Evolutionary conservation across 1,140 invertebrate species (phyloP).

Genomic region (Neodiprion lecontei): DNA sequence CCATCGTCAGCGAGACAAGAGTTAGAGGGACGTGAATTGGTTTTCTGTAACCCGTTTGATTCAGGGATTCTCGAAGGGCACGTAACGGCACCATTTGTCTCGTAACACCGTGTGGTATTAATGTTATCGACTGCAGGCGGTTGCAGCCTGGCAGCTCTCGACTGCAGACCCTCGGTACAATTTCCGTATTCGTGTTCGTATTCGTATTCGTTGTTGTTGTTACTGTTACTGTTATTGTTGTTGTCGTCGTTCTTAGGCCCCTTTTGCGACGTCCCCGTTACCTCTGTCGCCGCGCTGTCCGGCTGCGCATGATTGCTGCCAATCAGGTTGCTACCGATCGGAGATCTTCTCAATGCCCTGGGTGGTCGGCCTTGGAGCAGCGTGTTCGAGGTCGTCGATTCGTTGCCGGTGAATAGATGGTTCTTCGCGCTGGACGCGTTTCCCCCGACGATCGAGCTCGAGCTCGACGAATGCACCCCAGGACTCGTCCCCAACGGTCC

Average conservation of each 20-base stretch:
- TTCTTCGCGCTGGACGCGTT: slow-evolving; percentile 27
- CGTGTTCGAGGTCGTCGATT: neutral
- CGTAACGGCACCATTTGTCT: no score
- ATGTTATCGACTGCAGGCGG: no score
- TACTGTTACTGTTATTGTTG: slow-evolving; percentile 21
- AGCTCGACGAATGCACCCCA: slow-evolving; percentile 25
- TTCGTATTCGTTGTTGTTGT: slow-evolving; percentile 29
- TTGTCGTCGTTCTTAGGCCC: neutral
- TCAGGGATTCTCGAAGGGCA: no score
- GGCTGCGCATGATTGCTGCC: slow-evolving; percentile 22
- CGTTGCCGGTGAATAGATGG: no score
- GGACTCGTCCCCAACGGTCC: slow-evolving; percentile 33
- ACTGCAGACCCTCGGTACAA: no score
- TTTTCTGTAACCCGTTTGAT: no score
- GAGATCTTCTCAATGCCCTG: neutral
- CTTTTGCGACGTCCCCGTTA: slow-evolving; percentile 32
- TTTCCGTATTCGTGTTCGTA: neutral
- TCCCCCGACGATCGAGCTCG: slow-evolving; percentile 12
- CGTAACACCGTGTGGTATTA: no score
- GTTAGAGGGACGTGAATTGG: no score
- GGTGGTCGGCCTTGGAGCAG: neutral
- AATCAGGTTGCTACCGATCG: neutral
- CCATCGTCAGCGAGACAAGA: no score
- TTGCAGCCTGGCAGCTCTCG: no score
- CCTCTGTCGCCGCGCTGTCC: slow-evolving; percentile 43